phyloP scores from a whole-genome alignment of 2,888 invertebrate genomes.

The Ormyrus nitidulus region DNA sequence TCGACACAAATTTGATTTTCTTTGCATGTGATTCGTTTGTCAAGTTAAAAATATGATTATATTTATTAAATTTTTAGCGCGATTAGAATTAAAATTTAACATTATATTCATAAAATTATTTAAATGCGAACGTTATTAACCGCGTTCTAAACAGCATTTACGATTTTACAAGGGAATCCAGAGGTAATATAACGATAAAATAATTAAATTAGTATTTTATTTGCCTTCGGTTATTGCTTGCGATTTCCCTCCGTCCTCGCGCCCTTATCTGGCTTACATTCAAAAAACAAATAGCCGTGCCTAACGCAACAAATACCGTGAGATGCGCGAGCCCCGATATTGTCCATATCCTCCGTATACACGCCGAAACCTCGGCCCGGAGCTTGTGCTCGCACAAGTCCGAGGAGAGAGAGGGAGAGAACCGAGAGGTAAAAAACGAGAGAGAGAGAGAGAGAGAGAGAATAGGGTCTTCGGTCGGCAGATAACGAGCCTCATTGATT shows the following conservation, averaged over 20 bases:
- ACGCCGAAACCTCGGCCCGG: too few relatives aligned
- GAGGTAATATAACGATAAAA: background rate
- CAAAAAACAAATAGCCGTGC: slow-evolving; percentile 49
- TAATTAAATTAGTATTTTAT: slow-evolving; percentile 9
- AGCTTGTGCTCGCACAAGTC: too few relatives aligned
- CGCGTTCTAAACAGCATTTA: too few relatives aligned
- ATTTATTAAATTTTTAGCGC: too few relatives aligned
- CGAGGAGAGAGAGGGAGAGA: slow-evolving; percentile 6
- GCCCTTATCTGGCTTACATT: slow-evolving; percentile 23
- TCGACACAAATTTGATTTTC: too few relatives aligned
- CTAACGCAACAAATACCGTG: slow-evolving; percentile 69
- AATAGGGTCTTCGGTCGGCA: slow-evolving; percentile 11
- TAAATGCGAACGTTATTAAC: too few relatives aligned
- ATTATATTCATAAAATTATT: too few relatives aligned
- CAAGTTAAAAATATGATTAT: too few relatives aligned
- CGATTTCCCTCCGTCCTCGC: slow-evolving; percentile 25
- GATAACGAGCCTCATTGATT: slow-evolving; percentile 64
- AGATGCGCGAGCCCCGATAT: slow-evolving; percentile 52
- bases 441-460: slow-evolving; percentile 32
- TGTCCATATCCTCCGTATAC: too few relatives aligned
- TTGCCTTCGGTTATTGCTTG: background rate
- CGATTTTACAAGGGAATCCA: too few relatives aligned
- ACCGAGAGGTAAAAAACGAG: background rate
- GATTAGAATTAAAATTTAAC: too few relatives aligned
- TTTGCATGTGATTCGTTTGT: too few relatives aligned